Evolutionary conservation across 2,888 invertebrate species (phyloP), one percentile per base, ranked within the genome.

Genomic region (Agrochola circellaris): DNA sequence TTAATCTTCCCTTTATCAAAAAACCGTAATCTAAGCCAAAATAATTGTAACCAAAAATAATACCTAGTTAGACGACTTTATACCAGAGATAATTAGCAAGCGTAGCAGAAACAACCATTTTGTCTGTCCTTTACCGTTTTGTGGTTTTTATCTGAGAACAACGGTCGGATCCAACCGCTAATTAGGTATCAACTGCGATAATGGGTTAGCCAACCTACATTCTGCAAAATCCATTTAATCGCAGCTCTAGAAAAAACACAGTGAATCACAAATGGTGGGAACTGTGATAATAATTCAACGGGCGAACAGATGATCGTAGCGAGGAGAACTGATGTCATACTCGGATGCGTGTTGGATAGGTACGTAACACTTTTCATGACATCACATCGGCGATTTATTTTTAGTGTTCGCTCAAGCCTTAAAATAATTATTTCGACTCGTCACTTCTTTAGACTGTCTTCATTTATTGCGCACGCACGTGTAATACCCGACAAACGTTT

Each of bases 331-430:
- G 95, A 96, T 96, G 96, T 96, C 96, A 96, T 95, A 94, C 92
- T 90, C 92, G 87, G 90, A 93, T 93, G 93, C 94, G 94, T 94
- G 93, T 94, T 88, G 86, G 89, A 87, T 89, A 89, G 91, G 92
- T 95, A 94, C 95, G 96, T 94, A 95, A 95, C 94, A 94, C 93
- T 88, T 93, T 94, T 94, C 92, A 94, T 96, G 96, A 96, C 96
- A 96, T 96, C 96, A 96, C 95, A 95, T 91, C 88, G 90, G 88
- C 92, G 92, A 93, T 82, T 93, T 95, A 96, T 95, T 94, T 94
- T 95, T 95, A 93, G 94, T 91, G 91, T 90, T 93, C 90, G 94
- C 93, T 93, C 93, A 91, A 93, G 91, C 95, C 94, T 94, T 94
- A 93, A 94, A 95, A 95, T 95, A 95, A 95, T 94, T 94, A 94